Evolutionary conservation across 2,888 invertebrate species (phyloP).

Genomic region (Drosophila dives): DNA sequence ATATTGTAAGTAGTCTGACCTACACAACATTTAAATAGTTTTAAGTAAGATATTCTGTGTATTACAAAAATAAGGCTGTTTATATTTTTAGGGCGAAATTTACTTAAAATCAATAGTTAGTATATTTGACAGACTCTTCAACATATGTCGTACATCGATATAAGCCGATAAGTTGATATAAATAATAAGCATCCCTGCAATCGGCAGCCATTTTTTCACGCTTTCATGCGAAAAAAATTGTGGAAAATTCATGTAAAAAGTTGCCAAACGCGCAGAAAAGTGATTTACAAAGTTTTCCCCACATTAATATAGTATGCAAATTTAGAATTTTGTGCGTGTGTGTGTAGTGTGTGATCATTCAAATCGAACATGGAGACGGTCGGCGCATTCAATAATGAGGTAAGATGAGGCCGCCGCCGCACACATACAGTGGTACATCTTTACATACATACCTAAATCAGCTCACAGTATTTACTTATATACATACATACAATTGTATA

Average conservation of each 20-base stretch:
- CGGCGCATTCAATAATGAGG: slow-evolving; percentile 85
- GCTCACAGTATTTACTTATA: slow-evolving; percentile 7
- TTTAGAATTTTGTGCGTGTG: slow-evolving; percentile 60
- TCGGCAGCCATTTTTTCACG: slow-evolving; percentile 81
- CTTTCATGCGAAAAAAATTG: slow-evolving; percentile 65
- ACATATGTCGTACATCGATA: slow-evolving; percentile 26
- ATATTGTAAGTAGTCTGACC: neutral
- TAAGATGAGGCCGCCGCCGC: slow-evolving; percentile 68
- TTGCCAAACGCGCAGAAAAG: slow-evolving; percentile 42
- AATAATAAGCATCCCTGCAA: slow-evolving; percentile 41
- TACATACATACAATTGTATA: slow-evolving; percentile 40
- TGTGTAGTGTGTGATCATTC: slow-evolving; percentile 63
- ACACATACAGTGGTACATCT: slow-evolving; percentile 20
- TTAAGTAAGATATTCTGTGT: neutral
- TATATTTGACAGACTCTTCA: slow-evolving; percentile 26
- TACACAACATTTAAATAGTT: neutral
- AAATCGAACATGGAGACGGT: slow-evolving; percentile 83
- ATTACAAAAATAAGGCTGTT: neutral
- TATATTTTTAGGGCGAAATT: neutral
- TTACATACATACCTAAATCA: slow-evolving; percentile 4
- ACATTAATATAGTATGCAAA: slow-evolving; percentile 61
- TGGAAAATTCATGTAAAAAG: slow-evolving; percentile 62
- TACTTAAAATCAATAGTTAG: neutral
- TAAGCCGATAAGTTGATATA: slow-evolving; percentile 37
- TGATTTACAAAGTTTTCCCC: slow-evolving; percentile 30